phyloP scores from a whole-genome alignment of 23 tunicate genomes.

The Trididemnum clinides region DNA sequence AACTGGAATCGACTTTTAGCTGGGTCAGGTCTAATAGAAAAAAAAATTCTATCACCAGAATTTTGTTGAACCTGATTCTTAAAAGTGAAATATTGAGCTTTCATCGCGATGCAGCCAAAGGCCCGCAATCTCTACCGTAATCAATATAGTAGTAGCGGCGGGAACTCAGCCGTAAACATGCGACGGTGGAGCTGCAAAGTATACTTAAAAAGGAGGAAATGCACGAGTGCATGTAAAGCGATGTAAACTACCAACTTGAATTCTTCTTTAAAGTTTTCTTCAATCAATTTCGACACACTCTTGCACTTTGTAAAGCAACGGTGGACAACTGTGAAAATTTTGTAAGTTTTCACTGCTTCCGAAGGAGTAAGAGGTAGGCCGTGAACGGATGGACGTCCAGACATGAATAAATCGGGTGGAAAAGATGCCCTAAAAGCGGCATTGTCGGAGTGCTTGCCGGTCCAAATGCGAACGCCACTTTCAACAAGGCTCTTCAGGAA shows the following conservation, averaged over 20 bases:
- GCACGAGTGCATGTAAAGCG: not conserved
- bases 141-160: no score
- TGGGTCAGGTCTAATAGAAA: no score
- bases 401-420: not conserved
- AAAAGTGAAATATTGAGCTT: no score
- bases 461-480: constrained; percentile 22
- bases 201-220: no score
- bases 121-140: no score
- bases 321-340: constrained; percentile 45
- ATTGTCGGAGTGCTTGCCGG: not conserved
- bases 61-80: no score
- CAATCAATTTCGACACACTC: not conserved
- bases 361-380: constrained; percentile 17
- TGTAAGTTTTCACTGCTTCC: constrained; percentile 29
- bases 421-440: not conserved
- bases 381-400: not conserved
- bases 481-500: not conserved
- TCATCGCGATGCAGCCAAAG: no score
- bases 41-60: no score
- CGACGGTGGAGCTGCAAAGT: no score
- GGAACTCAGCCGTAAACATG: no score
- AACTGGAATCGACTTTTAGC: no score
- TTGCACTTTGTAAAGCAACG: constrained; percentile 32
- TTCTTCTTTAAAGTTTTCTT: constrained; percentile 55
- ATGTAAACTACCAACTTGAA: constrained; percentile 37